phyloP scores from a whole-genome alignment of 2,113 vertebrate species.

The Catagonus wagneri region DNA sequence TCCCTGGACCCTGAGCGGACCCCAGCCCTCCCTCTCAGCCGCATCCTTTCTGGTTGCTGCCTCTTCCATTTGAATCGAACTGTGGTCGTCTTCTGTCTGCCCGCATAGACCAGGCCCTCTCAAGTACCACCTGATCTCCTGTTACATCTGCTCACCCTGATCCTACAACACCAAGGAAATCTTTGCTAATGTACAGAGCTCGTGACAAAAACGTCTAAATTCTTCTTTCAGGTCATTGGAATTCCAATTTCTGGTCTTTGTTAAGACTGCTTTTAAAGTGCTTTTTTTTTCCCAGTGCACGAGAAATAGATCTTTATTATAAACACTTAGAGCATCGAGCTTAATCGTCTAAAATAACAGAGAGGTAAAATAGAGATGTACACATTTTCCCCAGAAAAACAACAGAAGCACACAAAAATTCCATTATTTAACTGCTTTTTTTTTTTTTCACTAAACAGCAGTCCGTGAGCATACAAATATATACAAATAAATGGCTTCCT shows the following conservation, averaged over 20 bases:
- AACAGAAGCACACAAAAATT: not conserved
- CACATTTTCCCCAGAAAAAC: not conserved
- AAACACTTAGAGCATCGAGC: not conserved
- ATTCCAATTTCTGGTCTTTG: not conserved
- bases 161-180: not conserved
- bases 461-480: not conserved
- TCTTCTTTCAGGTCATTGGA: not conserved
- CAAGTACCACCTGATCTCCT: not conserved
- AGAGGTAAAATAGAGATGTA: not conserved
- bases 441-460: not conserved
- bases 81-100: slow-evolving; percentile 68
- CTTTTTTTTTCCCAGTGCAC: not conserved
- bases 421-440: not conserved
- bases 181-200: not conserved
- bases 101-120: slow-evolving; percentile 15
- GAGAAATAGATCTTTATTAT: not conserved
- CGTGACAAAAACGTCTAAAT: not conserved
- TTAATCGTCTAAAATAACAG: not conserved
- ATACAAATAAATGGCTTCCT: not conserved
- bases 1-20: not conserved
- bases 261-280: not conserved
- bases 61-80: slow-evolving; percentile 56
- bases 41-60: slow-evolving; percentile 56
- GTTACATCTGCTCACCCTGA: not conserved
- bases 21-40: not conserved